Conservation (phyloP, 1,140 invertebrate genomes). For the Hesperophylax magnus region DNA sequence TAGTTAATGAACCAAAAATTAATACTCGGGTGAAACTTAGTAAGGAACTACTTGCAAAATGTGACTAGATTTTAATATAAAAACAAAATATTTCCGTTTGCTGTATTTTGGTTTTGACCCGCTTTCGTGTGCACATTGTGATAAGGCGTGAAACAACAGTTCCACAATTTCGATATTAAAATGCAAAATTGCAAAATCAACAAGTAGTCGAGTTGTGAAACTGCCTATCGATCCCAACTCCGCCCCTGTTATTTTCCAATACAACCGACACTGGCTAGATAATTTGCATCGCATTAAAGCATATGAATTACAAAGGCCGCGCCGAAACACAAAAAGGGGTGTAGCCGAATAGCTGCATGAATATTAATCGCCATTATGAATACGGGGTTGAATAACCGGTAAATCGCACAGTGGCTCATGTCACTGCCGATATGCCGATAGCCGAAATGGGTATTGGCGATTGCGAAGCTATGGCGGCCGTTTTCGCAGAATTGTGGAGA, state of each 20-base stretch:
- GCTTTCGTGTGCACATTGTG: too few relatives aligned
- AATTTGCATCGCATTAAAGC: conserved; percentile 41
- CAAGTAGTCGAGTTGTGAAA: conserved; percentile 3
- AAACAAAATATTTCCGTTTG: too few relatives aligned
- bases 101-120: too few relatives aligned
- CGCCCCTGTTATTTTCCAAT: conserved; percentile 22
- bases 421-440: not conserved
- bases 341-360: conserved; percentile 17
- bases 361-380: conserved; percentile 35
- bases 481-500: too few relatives aligned
- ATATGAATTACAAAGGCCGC: conserved; percentile 36
- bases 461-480: too few relatives aligned
- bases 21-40: too few relatives aligned
- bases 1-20: too few relatives aligned
- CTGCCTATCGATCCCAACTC: conserved; percentile 16
- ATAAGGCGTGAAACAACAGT: too few relatives aligned
- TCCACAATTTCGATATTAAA: too few relatives aligned
- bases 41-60: too few relatives aligned
- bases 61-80: too few relatives aligned
- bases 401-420: not conserved
- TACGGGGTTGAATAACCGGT: not conserved
- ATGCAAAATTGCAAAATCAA: conserved; percentile 18
- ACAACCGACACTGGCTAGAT: conserved; percentile 2
- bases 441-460: too few relatives aligned
- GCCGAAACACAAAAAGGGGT: conserved; percentile 20